Evolutionary conservation across 2,888 invertebrate species (phyloP).

Genomic region (Myopa tessellatipennis): DNA sequence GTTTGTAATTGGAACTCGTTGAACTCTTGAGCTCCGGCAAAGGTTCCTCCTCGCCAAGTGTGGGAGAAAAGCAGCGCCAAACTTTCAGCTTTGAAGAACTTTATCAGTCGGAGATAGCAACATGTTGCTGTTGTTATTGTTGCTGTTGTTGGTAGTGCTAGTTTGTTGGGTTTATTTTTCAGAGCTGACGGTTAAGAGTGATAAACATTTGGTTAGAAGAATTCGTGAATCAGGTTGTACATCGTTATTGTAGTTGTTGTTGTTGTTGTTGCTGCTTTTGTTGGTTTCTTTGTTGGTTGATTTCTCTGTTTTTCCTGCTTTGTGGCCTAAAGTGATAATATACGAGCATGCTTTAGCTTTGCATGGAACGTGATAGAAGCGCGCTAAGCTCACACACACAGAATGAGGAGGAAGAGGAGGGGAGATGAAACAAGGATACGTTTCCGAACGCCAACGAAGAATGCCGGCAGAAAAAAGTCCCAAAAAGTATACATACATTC

Average conservation of each 20-base stretch:
- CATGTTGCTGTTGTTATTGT: constrained; percentile 19
- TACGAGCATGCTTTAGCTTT: constrained; percentile 9
- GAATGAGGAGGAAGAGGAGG: background rate
- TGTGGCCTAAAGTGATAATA: constrained; percentile 21
- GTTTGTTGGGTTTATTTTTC: background rate
- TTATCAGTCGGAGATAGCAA: constrained; percentile 36
- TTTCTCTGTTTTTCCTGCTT: background rate
- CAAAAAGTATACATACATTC: background rate
- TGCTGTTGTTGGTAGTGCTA: background rate
- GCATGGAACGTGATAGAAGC: constrained; percentile 20
- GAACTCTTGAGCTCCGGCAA: constrained; percentile 27
- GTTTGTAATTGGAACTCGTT: constrained; percentile 39
- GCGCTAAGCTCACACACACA: background rate
- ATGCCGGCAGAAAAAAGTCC: background rate
- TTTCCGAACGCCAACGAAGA: background rate
- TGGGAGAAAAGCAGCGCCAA: constrained; percentile 34
- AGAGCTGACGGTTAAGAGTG: constrained; percentile 30
- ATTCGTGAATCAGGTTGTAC: constrained; percentile 39
- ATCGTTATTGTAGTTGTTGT: constrained; percentile 11
- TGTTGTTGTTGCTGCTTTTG: background rate
- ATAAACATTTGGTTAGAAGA: constrained; percentile 36
- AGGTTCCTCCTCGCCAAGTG: constrained; percentile 7
- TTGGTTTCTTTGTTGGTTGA: background rate
- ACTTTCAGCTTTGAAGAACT: constrained; percentile 23
- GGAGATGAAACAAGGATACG: background rate